Percentiles rank a stretch among this genome's conserved stretches.
These are phyloP conservation scores for Hydrocynus forskahlii DNA, from an alignment of 2,797 vertebrate genomes.

Conservation along the genomic window DNA sequence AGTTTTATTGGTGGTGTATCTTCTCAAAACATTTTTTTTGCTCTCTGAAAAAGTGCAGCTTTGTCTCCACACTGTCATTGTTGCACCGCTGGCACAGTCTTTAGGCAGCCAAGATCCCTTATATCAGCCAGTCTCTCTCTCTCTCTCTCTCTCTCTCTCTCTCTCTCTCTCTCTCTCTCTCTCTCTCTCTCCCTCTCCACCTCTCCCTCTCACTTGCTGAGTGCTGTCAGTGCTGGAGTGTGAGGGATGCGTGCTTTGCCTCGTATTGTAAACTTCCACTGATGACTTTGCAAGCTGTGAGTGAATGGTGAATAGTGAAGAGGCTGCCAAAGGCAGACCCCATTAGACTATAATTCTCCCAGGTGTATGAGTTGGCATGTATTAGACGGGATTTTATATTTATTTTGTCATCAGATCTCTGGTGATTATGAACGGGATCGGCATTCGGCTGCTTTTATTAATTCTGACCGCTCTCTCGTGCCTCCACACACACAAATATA, in stretches of 20 bases:
- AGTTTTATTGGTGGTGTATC: no score
- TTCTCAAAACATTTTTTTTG: no score
- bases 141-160: not conserved
- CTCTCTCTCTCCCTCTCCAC: not conserved
- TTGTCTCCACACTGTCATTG: no score
- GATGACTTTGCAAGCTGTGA: slow-evolving; percentile 67
- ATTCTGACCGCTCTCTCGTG: not conserved
- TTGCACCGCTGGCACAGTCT: no score
- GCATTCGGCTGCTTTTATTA: not conserved
- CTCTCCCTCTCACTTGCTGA: not conserved
- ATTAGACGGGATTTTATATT: slow-evolving; percentile 7
- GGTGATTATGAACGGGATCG: slow-evolving; percentile 16
- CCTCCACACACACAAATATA: not conserved
- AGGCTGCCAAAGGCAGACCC: slow-evolving; percentile 27
- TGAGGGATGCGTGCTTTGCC: slow-evolving; percentile 59
- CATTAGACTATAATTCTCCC: slow-evolving; percentile 16
- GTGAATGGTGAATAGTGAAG: slow-evolving; percentile 37
- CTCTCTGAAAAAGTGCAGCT: no score
- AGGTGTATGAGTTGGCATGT: slow-evolving; percentile 25
- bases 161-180: no score
- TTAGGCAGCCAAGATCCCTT: no score
- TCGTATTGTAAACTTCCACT: slow-evolving; percentile 40
- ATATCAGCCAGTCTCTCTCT: no score
- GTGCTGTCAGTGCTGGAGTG: slow-evolving; percentile 37
- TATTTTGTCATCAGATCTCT: slow-evolving; percentile 28